Percentiles rank a stretch among this genome's conserved stretches.
Conservation (phyloP, 2,888 invertebrate species). For the Brassicogethes aeneus region DNA sequence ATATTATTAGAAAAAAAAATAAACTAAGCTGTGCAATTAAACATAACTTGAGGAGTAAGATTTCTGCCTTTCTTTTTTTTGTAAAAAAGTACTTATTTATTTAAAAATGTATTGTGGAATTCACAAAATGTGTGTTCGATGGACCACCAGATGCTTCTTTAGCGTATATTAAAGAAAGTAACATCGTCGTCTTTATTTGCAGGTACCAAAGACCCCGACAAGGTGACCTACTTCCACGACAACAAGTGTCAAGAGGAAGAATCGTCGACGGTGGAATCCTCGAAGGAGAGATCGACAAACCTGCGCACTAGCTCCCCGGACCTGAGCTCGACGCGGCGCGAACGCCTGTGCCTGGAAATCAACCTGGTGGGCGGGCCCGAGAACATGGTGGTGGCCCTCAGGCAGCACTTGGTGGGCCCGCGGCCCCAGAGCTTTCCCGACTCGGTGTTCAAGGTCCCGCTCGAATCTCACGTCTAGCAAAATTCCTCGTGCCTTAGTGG, state of each 20-base stretch:
- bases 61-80: too few relatives aligned
- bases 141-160: too few relatives aligned
- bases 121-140: too few relatives aligned
- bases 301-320: conserved; percentile 55
- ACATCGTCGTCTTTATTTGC: too few relatives aligned
- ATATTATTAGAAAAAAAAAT: too few relatives aligned
- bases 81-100: too few relatives aligned
- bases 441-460: conserved; percentile 46
- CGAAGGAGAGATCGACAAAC: conserved; percentile 46
- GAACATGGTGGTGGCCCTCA: conserved; percentile 43
- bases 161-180: too few relatives aligned
- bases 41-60: too few relatives aligned
- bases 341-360: conserved; percentile 44
- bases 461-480: conserved; percentile 50
- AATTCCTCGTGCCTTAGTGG: conserved; percentile 12
- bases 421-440: conserved; percentile 47
- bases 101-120: too few relatives aligned
- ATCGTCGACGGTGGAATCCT: conserved; percentile 31
- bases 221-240: conserved; percentile 49
- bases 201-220: conserved; percentile 81
- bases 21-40: too few relatives aligned
- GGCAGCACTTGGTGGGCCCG: conserved; percentile 42
- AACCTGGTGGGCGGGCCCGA: conserved; percentile 45
- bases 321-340: conserved; percentile 41
- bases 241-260: conserved; percentile 45